phyloP scores from a whole-genome alignment of 2,797 vertebrate genomes.

The Pseudomugil tenellus region DNA sequence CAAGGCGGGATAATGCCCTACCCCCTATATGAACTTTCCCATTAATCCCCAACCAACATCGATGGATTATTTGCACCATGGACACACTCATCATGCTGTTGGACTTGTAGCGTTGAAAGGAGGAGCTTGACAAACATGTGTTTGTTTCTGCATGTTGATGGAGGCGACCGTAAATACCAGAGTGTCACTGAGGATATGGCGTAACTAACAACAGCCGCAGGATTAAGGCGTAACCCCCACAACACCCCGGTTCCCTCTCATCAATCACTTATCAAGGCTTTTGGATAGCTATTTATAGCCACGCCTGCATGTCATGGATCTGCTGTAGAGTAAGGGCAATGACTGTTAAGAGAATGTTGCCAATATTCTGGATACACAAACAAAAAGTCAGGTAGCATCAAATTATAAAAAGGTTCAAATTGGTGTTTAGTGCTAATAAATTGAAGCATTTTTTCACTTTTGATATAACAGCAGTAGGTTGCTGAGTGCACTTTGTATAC shows the following conservation, averaged over 20 bases:
- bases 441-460: neutral
- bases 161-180: slow-evolving; percentile 70
- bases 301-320: slow-evolving; percentile 48
- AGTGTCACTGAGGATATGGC: slow-evolving; percentile 53
- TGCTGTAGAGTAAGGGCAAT: slow-evolving; percentile 34
- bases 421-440: neutral
- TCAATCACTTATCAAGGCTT: slow-evolving; percentile 80
- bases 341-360: slow-evolving; percentile 47
- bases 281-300: slow-evolving; percentile 78
- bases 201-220: slow-evolving; percentile 79
- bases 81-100: slow-evolving; percentile 33
- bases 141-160: slow-evolving; percentile 38
- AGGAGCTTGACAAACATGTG: slow-evolving; percentile 36
- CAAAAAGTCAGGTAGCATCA: neutral
- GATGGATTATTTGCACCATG: slow-evolving; percentile 39
- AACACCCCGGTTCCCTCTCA: slow-evolving; percentile 64
- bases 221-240: slow-evolving; percentile 69
- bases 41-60: slow-evolving; percentile 60
- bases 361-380: slow-evolving; percentile 18
- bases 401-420: slow-evolving; percentile 4
- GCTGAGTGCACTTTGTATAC: no score
- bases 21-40: slow-evolving; percentile 57
- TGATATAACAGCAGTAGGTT: no score
- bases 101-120: slow-evolving; percentile 19
- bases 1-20: neutral